Percentiles rank a stretch among this genome's conserved stretches.
Conservation (phyloP, 2,888 invertebrate genomes). For the Drosophila maculinotata region DNA sequence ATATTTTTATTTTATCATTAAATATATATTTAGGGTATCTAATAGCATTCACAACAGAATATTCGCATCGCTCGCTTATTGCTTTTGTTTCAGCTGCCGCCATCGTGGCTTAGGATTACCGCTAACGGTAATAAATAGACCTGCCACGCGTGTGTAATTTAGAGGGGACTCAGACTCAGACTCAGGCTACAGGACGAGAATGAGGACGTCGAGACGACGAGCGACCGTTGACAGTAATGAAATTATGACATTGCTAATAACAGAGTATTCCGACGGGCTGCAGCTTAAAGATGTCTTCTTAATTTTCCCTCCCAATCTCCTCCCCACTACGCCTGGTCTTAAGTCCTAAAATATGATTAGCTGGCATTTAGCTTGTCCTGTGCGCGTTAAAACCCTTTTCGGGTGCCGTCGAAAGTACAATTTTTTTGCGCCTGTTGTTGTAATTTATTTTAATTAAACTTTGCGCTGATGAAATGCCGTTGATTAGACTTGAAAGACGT, state of each 20-base stretch:
- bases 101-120: constrained; percentile 73
- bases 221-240: constrained; percentile 79
- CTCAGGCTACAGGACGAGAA: constrained; percentile 3
- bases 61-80: constrained; percentile 45
- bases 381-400: constrained; percentile 61
- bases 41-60: neutral
- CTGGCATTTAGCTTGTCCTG: constrained; percentile 66
- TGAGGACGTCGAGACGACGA: constrained; percentile 27
- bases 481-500: constrained; percentile 74
- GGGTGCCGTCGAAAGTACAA: constrained; percentile 20
- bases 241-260: constrained; percentile 81
- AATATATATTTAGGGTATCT: constrained; percentile 32
- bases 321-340: constrained; percentile 9
- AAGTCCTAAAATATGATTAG: constrained; percentile 74
- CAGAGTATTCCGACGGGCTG: constrained; percentile 60
- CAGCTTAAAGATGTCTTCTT: constrained; percentile 57
- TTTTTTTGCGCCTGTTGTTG: constrained; percentile 59
- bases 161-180: constrained; percentile 41
- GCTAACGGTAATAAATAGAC: constrained; percentile 78
- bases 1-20: neutral
- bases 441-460: constrained; percentile 80
- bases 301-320: too few species aligned
- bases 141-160: constrained; percentile 77
- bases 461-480: constrained; percentile 76
- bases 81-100: constrained; percentile 55